Base-by-base conservation (phyloP, 2,888 invertebrate species). In the Lasioglossum pauxillum region DNA sequence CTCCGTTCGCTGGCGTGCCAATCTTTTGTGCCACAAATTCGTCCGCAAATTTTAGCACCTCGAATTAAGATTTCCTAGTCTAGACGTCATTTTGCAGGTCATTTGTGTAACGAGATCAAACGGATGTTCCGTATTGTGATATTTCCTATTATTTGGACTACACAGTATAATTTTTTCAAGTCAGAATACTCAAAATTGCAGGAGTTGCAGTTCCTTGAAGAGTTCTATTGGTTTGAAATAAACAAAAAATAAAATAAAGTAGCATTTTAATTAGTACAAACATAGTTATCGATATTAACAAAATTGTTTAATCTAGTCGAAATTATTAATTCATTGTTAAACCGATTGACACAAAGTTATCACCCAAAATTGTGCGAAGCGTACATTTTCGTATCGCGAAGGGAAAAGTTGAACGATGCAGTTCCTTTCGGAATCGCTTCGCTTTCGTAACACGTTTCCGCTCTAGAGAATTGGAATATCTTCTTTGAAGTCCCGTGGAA, bases 401-500 rank as follows among this genome's bases (percentile, higher is more conserved):
- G 64, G 16, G 27, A 31, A 60, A 60, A 60, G 60, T 27, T 16
- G 27, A 27, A 31, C 14, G 19, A 8, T 0, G 5, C 35, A 31
- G 19, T 16, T 64, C 5, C 5, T 64, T 14, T 27, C 27, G 64
- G 14, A 64, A 31, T 1, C 10, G 31, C 16, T 31, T 31, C n/a
- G 57, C 57, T 31, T 64, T 64, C 16, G 31, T 7, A 31, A 64
- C 31, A 64, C 7, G 31, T 64, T 16, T 16, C 12, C 31, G 31
- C 64, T 64, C 16, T 10, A 64, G 16, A 16, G 3, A 64, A 31
- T 31, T 64, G 31, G 31, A 31, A 23, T 35, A 27, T n/a, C 12
- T 53, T 99, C 95, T 64, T 64, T 16, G 31, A 64, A 31, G 64
- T 64, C 16, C 16, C 7, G 7, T 7, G 16, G 64, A 98, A 99